These are phyloP conservation scores for Oplegnathus fasciatus DNA, from an alignment of 2,113 vertebrate species.

Conservation along the genomic window DNA sequence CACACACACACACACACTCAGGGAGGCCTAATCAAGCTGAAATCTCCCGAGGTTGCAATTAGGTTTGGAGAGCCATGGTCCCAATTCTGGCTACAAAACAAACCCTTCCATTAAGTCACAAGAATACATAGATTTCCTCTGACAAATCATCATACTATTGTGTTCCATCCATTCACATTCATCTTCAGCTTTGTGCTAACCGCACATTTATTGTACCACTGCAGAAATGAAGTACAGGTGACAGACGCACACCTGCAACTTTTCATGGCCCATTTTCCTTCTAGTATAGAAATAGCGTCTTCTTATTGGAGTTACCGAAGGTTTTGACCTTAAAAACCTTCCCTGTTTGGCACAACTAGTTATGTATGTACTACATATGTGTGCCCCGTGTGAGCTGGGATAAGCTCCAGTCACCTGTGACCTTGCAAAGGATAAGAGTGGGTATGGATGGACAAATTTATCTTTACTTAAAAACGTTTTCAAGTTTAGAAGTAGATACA, in stretches of 20 bases:
- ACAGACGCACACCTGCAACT: background rate
- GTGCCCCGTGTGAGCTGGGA: background rate
- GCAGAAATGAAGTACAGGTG: background rate
- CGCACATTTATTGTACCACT: background rate
- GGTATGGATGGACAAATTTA: background rate
- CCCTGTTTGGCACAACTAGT: background rate
- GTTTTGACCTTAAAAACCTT: background rate
- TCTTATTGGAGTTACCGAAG: background rate
- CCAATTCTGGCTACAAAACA: conserved; percentile 54
- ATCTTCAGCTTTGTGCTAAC: background rate
- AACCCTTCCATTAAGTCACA: conserved; percentile 37
- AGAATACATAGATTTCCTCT: conserved; percentile 48
- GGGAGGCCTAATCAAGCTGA: conserved; percentile 69
- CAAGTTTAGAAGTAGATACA: background rate
- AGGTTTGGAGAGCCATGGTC: conserved; percentile 59
- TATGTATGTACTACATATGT: background rate
- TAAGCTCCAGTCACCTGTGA: background rate
- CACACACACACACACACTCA: conserved; percentile 30
- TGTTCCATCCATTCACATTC: conserved; percentile 14
- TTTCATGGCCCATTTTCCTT: conserved; percentile 9
- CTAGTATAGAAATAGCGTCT: background rate
- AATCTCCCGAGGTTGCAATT: conserved; percentile 75
- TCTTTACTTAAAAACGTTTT: background rate
- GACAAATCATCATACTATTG: conserved; percentile 29
- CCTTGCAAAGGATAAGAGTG: background rate